Evolutionary conservation across 2,888 invertebrate genomes (phyloP).

Genomic region (Aporophyla lueneburgensis): DNA sequence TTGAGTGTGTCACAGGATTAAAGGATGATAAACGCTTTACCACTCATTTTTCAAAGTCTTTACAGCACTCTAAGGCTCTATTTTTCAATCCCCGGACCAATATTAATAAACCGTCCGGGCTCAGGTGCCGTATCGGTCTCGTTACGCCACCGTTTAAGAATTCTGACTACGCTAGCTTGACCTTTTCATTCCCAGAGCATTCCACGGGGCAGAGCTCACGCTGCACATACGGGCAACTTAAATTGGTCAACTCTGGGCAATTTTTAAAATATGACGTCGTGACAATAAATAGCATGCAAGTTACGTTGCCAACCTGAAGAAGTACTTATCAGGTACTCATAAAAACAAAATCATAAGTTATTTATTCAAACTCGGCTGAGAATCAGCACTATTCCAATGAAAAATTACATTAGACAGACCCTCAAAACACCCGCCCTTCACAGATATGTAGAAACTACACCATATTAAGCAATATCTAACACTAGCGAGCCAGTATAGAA

Average conservation of each 20-base stretch:
- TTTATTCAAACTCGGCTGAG: too few relatives aligned
- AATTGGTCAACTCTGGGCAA: background rate
- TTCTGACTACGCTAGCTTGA: constrained; percentile 43
- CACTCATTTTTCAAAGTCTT: background rate
- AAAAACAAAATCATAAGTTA: too few relatives aligned
- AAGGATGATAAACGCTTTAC: background rate
- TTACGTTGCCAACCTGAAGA: too few relatives aligned
- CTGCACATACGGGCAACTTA: background rate
- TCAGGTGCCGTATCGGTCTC: constrained; percentile 29
- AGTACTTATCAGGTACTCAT: background rate
- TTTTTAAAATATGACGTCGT: background rate
- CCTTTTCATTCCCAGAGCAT: constrained; percentile 41
- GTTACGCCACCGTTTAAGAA: constrained; percentile 44
- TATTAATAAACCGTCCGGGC: constrained; percentile 14
- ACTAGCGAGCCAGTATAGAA: background rate
- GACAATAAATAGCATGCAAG: background rate
- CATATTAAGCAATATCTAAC: background rate
- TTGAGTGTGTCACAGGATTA: background rate
- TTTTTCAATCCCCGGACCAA: background rate
- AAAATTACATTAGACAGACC: too few relatives aligned
- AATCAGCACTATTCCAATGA: too few relatives aligned
- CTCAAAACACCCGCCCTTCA: too few relatives aligned
- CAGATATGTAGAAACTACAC: background rate
- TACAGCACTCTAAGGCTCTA: background rate
- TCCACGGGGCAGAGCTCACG: background rate